Conservation (phyloP, 2,888 invertebrate genomes). For the Trilocha varians region DNA sequence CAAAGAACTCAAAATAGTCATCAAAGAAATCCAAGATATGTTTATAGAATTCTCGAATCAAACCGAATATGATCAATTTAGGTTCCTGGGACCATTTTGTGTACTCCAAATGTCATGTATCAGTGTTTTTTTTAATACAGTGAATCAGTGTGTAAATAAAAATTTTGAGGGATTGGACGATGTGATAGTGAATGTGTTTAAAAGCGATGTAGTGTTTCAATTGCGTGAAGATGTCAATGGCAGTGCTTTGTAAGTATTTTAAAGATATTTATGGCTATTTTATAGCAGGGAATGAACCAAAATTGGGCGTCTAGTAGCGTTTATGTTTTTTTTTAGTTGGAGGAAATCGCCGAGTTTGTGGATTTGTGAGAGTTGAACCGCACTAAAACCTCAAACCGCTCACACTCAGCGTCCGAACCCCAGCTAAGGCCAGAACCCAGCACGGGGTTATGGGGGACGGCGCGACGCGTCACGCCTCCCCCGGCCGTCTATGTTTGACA, state of each 20-base stretch:
- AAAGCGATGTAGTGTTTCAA: conserved; percentile 13
- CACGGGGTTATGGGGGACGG: too few species aligned
- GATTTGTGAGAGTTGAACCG: too few species aligned
- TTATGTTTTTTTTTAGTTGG: too few species aligned
- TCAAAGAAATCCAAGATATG: conserved; percentile 25
- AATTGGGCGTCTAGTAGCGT: too few species aligned
- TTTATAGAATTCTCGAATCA: conserved; percentile 29
- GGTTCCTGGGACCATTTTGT: conserved; percentile 37
- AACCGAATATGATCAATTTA: conserved; percentile 26
- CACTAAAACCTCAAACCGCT: too few species aligned
- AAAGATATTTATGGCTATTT: background rate
- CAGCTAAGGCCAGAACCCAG: too few species aligned
- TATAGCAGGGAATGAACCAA: too few species aligned
- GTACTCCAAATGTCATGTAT: conserved; percentile 22
- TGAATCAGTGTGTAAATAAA: conserved; percentile 14
- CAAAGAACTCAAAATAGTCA: background rate
- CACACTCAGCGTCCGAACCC: too few species aligned
- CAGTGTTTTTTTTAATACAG: conserved; percentile 24
- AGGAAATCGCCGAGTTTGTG: too few species aligned
- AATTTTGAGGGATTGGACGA: conserved; percentile 9
- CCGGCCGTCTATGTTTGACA: too few species aligned
- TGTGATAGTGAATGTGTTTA: conserved; percentile 14
- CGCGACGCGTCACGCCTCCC: too few species aligned
- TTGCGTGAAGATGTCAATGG: conserved; percentile 29
- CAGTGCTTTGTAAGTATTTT: conserved; percentile 30